These are phyloP conservation scores for Chamaetylas fuelleborni DNA, from an alignment of 2,113 vertebrate genomes.

Conservation along the genomic window DNA sequence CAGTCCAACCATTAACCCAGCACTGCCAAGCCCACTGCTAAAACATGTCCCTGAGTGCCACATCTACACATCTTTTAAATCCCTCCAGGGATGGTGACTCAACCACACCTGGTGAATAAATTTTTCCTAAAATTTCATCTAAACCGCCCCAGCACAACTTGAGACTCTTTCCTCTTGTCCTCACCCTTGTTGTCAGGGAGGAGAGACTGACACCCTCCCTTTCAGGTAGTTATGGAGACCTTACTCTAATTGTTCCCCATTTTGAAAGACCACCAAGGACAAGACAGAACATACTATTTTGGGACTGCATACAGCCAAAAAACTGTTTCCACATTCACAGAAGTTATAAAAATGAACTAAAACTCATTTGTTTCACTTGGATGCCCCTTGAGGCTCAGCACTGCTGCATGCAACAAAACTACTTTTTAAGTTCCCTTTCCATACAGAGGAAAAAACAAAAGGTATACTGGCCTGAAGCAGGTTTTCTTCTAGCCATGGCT, in stretches of 20 bases:
- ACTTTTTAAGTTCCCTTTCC: background rate
- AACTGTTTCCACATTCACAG: background rate
- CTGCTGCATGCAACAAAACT: background rate
- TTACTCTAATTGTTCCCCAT: background rate
- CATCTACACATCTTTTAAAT: background rate
- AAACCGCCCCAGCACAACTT: background rate
- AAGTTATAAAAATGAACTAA: background rate
- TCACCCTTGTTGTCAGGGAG: accelerated
- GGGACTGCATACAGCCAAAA: background rate
- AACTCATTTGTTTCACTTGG: background rate
- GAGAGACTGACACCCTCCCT: background rate
- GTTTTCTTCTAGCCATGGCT: background rate
- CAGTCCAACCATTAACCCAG: background rate
- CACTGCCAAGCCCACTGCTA: background rate
- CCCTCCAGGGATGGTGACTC: background rate
- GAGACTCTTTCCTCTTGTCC: background rate
- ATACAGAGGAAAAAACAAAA: background rate
- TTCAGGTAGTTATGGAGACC: background rate
- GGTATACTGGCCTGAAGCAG: background rate
- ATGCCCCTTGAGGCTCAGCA: background rate
- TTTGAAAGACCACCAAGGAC: background rate
- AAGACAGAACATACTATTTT: background rate
- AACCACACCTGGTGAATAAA: background rate
- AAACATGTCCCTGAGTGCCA: background rate
- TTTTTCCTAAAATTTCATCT: background rate